phyloP scores from a whole-genome alignment of 2,888 invertebrate species.

The Galeruca laticollis region DNA sequence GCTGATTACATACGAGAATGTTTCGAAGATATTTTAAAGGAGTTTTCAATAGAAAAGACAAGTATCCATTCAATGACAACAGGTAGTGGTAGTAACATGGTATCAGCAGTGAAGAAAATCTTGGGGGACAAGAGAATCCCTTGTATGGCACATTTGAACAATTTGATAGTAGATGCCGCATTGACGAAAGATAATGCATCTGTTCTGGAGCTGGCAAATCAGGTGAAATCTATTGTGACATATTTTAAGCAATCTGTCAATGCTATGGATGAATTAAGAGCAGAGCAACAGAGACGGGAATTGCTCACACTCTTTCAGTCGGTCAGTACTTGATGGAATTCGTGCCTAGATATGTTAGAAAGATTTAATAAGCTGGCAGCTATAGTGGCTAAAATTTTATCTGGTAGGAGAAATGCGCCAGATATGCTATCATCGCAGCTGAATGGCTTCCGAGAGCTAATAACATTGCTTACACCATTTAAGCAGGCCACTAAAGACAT shows the following conservation, averaged over 20 bases:
- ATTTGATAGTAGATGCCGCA: slow-evolving; percentile 54
- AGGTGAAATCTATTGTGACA: slow-evolving; percentile 46
- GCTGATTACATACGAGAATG: too few species aligned
- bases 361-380: slow-evolving; percentile 5
- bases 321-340: slow-evolving; percentile 16
- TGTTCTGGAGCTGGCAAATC: too few species aligned
- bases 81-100: slow-evolving; percentile 55
- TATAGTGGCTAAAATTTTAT: slow-evolving; percentile 7
- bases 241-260: slow-evolving; percentile 48
- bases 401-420: neutral
- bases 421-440: slow-evolving; percentile 3
- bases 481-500: neutral
- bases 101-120: slow-evolving; percentile 52
- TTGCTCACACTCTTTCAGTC: neutral
- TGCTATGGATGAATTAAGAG: slow-evolving; percentile 53
- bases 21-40: too few species aligned
- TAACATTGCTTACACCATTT: neutral
- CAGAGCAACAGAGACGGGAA: slow-evolving; percentile 4
- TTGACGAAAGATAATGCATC: slow-evolving; percentile 47
- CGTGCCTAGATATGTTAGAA: slow-evolving; percentile 4
- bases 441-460: neutral
- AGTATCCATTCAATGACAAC: too few species aligned
- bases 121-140: slow-evolving; percentile 54
- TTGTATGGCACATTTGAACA: slow-evolving; percentile 54
- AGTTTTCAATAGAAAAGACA: too few species aligned